A percentile compares a stretch with the other conserved stretches of the same genome.
Evolutionary conservation across 2,113 vertebrate species (phyloP).

Genomic region (Platysteira castanea): DNA sequence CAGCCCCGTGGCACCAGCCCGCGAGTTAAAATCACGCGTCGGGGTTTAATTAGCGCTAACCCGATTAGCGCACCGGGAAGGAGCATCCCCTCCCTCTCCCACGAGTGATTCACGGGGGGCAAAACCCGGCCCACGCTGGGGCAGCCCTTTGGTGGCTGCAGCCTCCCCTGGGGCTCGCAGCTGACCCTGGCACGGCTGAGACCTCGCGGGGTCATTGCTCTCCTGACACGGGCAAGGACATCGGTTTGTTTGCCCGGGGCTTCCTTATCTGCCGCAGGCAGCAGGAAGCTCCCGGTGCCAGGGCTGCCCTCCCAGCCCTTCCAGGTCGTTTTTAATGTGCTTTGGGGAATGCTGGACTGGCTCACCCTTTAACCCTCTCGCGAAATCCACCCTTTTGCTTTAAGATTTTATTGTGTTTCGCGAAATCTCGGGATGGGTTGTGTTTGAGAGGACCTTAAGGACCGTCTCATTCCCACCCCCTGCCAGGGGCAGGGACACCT

Average conservation of each 20-base stretch:
- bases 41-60: not conserved
- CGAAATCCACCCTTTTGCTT: not conserved
- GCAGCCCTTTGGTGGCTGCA: not conserved
- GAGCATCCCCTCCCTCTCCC: not conserved
- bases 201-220: not conserved
- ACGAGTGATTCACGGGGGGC: not conserved
- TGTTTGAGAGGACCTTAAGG: not conserved
- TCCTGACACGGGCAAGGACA: not conserved
- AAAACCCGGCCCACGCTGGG: not conserved
- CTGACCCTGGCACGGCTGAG: not conserved
- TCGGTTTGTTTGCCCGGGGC: not conserved
- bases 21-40: not conserved
- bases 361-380: not conserved
- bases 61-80: not conserved
- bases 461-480: not conserved
- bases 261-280: not conserved
- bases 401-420: not conserved
- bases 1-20: not conserved
- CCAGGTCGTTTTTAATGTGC: not conserved
- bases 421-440: not conserved
- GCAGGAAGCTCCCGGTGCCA: not conserved
- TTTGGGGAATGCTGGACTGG: not conserved
- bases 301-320: not conserved
- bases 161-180: fast-evolving
- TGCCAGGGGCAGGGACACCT: no score